phyloP scores from a whole-genome alignment of 2,113 vertebrate species.

The Amazona guildingii region DNA sequence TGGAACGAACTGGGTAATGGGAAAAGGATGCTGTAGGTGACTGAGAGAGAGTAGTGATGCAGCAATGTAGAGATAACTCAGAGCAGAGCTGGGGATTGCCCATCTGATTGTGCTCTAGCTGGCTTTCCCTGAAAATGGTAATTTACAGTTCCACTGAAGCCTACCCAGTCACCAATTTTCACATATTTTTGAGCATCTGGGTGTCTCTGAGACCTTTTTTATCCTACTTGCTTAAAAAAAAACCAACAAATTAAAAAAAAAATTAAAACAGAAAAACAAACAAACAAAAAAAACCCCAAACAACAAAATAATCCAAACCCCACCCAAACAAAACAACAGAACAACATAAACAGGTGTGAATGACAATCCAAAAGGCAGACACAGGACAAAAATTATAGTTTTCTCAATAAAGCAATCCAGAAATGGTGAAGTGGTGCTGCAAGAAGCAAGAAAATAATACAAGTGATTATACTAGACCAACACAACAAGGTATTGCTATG shows the following conservation, averaged over 20 bases:
- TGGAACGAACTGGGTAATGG: not conserved
- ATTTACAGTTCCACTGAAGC: not conserved
- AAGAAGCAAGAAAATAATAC: not conserved
- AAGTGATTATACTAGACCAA: not conserved
- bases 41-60: not conserved
- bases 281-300: not conserved
- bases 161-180: not conserved
- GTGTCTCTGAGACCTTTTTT: not conserved
- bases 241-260: not conserved
- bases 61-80: not conserved
- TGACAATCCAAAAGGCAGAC: not conserved
- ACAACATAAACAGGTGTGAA: not conserved
- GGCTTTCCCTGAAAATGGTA: not conserved
- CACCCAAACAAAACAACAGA: not conserved
- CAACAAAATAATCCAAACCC: not conserved
- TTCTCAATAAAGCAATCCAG: not conserved
- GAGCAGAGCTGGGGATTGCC: not conserved
- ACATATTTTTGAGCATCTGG: not conserved
- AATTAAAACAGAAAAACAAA: not conserved
- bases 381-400: not conserved
- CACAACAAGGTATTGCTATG: not conserved
- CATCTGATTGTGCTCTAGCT: not conserved
- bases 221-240: not conserved
- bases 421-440: not conserved
- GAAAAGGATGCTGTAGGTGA: not conserved